Evolutionary conservation across 2,113 vertebrate genomes (phyloP), one percentile per base, ranked within the genome.

Genomic region (Cricetomys ansorgei): DNA sequence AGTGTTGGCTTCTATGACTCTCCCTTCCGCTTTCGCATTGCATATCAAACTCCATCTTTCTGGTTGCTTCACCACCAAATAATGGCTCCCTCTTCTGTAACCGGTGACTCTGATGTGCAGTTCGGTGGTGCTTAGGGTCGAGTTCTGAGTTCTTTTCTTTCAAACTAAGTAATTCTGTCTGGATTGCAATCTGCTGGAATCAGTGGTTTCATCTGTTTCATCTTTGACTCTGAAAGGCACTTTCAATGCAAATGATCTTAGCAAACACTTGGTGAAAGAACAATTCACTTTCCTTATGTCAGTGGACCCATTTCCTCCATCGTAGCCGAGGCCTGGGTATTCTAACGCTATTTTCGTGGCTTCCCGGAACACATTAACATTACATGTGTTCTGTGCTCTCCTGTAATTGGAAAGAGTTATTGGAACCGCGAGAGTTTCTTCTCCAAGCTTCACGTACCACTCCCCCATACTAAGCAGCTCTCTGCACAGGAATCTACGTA

Each of bases 401-500:
- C 40, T 94, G 88, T 69, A 85, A 92, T 29, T 87, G 93, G 55
- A 92, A 97, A 94, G 67, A 77, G 84, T 69, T 96, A 83, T 93
- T 70, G 80, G 73, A 92, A 96, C 72, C 57, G 75, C 92, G 93
- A 59, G 69, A 91, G 27, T 70, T 79, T 72, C 29, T 83, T 89
- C 77, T 91, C 23, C 43, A 79, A 80, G 73, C 23, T 10, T 73
- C 73, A 65, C 77, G 87, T 83, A 92, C 83, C 9, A 87, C 73
- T 89, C 62, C 93, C 13, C 5, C 0, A 31, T 43, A 37, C 25
- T 95, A 70, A 65, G 69, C 15, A n/a, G 19, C 87, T 79, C 34
- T 3, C n/a, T 13, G 1, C 65, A 48, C 31, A 34, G 83, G 53
- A 94, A 87, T 12, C 45, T 10, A 84, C 67, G 84, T 59, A 43